Evolutionary conservation across 2,888 invertebrate genomes (phyloP).

Genomic region (Apoda limacodes): DNA sequence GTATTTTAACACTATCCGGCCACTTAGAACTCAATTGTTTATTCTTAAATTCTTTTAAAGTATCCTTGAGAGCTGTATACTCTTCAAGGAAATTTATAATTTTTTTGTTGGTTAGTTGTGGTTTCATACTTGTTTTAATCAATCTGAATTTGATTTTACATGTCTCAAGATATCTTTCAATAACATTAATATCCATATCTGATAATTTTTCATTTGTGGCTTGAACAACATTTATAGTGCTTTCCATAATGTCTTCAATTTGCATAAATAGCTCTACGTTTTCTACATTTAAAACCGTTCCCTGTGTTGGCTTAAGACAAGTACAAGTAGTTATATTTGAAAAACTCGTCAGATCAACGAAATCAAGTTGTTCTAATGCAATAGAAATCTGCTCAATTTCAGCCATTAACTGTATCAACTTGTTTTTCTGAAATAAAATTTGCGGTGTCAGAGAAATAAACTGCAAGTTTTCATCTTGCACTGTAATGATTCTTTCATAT

Average conservation of each 20-base stretch:
- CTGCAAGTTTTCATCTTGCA: constrained; percentile 45
- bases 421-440: constrained; percentile 35
- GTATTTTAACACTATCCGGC: constrained; percentile 30
- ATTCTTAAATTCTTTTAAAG: constrained; percentile 34
- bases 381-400: constrained; percentile 49
- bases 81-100: constrained; percentile 48
- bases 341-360: constrained; percentile 39
- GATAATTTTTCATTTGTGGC: constrained; percentile 31
- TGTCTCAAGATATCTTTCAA: constrained; percentile 42
- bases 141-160: constrained; percentile 45
- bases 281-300: no score
- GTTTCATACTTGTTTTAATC: constrained; percentile 35
- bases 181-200: constrained; percentile 33
- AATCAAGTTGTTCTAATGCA: constrained; percentile 45
- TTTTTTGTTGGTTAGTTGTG: constrained; percentile 40
- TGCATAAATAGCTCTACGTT: constrained; percentile 35
- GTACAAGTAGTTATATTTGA: constrained; percentile 35
- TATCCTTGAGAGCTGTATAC: constrained; percentile 32
- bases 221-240: constrained; percentile 37
- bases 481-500: constrained; percentile 32
- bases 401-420: constrained; percentile 40
- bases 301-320: constrained; percentile 33
- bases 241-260: constrained; percentile 38
- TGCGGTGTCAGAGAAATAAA: constrained; percentile 31
- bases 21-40: constrained; percentile 27